Evolutionary conservation across 1,140 invertebrate species (phyloP), one percentile per base, ranked within the genome.

Genomic region (Linepithema humile): DNA sequence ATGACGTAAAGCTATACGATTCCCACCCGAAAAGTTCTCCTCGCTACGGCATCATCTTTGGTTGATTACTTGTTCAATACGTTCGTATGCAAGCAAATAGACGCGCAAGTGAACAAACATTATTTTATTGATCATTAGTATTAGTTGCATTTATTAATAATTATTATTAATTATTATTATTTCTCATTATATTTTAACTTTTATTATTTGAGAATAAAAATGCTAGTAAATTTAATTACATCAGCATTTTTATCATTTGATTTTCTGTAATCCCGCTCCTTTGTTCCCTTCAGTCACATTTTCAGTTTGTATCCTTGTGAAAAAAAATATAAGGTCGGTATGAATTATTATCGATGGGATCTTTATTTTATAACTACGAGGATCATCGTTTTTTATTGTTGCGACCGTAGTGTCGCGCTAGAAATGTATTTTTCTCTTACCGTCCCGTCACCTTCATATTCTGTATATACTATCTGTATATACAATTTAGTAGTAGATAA

Each of bases 171-270:
- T 92, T 90, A 91, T 92, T 92, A 91, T 90, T 91, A 93, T 87
- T 91, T 91, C 93, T 92, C 88, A 92, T 92, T 92, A 90, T 92
- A 93, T 93, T 94, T 94, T 91, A 92, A 93, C 87, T 92, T 92
- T 92, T 90, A 93, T 93, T 92, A 93, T 93, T 93, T 92, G 88
- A 92, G 85, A 94, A 93, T 94, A 94, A 94, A 89, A 93, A 90
- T 87, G 69, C 88, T 91, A 92, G 80, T n/a, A 90, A 86, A 93
- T 93, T 92, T 57, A 92, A 89, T 94, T 93, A 74, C 50, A 86
- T 88, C 82, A 48, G 70, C 82, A 65, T 53, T 32, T 92, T 73
- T 92, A 91, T 88, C 77, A 78, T 89, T 88, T 82, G 40, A 64
- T 88, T 89, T 73, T 83, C 75, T 91, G 64, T 74, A 67, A n/a